Evolutionary conservation across 2,113 vertebrate species (phyloP).

Genomic region (Semnopithecus entellus): DNA sequence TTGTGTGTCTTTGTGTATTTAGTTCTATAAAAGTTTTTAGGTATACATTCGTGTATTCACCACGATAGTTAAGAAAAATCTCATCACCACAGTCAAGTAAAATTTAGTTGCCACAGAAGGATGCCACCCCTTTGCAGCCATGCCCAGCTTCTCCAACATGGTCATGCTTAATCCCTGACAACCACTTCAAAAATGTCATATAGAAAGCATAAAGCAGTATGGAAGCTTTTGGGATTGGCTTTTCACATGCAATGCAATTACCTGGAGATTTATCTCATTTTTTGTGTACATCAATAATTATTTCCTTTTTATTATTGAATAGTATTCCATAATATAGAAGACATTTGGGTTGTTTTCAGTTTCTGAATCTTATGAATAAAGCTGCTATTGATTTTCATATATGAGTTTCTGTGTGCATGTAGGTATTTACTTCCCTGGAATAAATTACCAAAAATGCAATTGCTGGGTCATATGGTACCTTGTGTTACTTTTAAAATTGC

Average conservation of each 20-base stretch:
- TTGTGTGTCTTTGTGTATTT: not conserved
- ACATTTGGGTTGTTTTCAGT: not conserved
- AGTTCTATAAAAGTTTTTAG: not conserved
- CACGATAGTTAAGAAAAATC: not conserved
- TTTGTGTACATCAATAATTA: too few relatives aligned
- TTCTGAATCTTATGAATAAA: not conserved
- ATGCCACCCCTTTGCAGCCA: not conserved
- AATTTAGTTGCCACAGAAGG: too few relatives aligned
- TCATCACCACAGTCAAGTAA: not conserved
- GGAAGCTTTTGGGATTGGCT: too few relatives aligned
- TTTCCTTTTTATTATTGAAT: not conserved
- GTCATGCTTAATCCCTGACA: not conserved
- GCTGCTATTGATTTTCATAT: not conserved
- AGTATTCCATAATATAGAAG: not conserved
- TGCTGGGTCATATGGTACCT: accelerated
- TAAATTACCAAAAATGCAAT: not conserved
- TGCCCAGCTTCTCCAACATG: not conserved
- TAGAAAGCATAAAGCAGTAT: not conserved
- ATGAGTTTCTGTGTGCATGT: not conserved
- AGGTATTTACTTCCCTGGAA: not conserved
- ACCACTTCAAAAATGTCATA: not conserved
- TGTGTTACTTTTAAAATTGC: not conserved
- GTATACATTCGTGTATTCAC: too few relatives aligned
- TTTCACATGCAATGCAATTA: not conserved
- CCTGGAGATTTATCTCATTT: not conserved